Conservation (phyloP, 2,113 vertebrate genomes). For the Carassius gibelio region DNA sequence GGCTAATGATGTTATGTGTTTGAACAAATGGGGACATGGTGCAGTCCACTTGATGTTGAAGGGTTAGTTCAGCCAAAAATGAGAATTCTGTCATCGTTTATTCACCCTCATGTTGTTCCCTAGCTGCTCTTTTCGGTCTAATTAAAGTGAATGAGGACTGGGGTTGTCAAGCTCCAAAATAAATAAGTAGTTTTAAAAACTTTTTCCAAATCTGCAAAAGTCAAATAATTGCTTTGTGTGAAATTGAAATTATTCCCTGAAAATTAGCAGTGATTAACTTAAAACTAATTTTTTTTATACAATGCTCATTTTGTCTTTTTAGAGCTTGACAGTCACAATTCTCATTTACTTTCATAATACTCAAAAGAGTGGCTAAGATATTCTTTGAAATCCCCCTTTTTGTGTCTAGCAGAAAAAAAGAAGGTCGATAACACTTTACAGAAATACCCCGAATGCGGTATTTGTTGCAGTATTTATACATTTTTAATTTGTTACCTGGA, state of each 20-base stretch:
- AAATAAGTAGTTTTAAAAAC: not conserved
- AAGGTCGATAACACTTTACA: too few relatives aligned
- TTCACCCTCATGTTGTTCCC: conserved; percentile 26
- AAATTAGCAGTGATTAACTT: not conserved
- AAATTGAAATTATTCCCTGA: not conserved
- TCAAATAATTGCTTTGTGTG: not conserved
- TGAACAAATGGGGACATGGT: conserved; percentile 33
- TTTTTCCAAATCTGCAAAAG: not conserved
- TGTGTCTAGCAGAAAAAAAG: too few relatives aligned
- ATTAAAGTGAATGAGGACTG: not conserved
- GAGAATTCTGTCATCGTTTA: not conserved
- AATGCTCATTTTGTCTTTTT: not conserved
- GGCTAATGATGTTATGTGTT: conserved; percentile 32
- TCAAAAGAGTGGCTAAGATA: not conserved
- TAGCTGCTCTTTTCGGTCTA: not conserved
- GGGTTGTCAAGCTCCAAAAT: not conserved
- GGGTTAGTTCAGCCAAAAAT: conserved; percentile 20
- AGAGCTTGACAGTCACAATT: not conserved
- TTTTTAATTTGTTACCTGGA: too few relatives aligned
- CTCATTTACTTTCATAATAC: not conserved
- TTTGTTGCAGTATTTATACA: too few relatives aligned
- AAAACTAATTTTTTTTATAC: not conserved
- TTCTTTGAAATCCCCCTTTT: too few relatives aligned
- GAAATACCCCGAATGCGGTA: too few relatives aligned
- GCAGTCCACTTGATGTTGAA: conserved; percentile 14